Base-by-base conservation (phyloP, 2,888 invertebrate genomes). In the Cybosia mesomella region DNA sequence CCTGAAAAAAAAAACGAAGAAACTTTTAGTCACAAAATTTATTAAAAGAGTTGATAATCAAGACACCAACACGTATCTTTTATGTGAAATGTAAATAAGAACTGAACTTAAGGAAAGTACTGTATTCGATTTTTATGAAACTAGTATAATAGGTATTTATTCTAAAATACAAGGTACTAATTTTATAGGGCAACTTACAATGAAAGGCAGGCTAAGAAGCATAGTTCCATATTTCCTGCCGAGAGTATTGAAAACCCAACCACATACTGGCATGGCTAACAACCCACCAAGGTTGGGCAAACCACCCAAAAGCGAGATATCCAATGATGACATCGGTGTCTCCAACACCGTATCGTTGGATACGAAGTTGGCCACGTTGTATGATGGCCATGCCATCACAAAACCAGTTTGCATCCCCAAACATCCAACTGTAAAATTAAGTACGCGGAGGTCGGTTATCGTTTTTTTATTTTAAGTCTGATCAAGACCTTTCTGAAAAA, bases 1-100 rank as follows among this genome's bases (percentile, higher is more conserved):
- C 70, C 94, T 94, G 87, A 24, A 58, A 28, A 87, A 87, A 32
- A 24, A 24, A 39, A 36, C 36, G 3, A 15, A 39, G 8, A 39
- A 18, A 32, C 18, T 4, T n/a, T 49, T n/a, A 1, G n/a, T n/a
- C 5, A n/a, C 5, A 49, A 28, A 28, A 28, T 5, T 28, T 4
- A 28, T 28, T 4, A 28, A 28, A 28, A 4, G 5, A 28, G 28
- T 28, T 28, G 28, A 28, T 28, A 28, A 28, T 28, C 5, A 4
- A 5, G 28, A 28, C 28, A 28, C 28, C 28, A n/a, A n/a, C n/a
- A n/a, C n/a, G n/a, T n/a, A n/a, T n/a, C n/a, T n/a, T n/a, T n/a
- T n/a, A n/a, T n/a, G n/a, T n/a, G n/a, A n/a, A n/a, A n/a, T n/a
- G n/a, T n/a, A n/a, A n/a, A n/a, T n/a, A n/a, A n/a, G n/a, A n/a